phyloP scores from a whole-genome alignment of 2,888 invertebrate species.

The Hymenopus coronatus region DNA sequence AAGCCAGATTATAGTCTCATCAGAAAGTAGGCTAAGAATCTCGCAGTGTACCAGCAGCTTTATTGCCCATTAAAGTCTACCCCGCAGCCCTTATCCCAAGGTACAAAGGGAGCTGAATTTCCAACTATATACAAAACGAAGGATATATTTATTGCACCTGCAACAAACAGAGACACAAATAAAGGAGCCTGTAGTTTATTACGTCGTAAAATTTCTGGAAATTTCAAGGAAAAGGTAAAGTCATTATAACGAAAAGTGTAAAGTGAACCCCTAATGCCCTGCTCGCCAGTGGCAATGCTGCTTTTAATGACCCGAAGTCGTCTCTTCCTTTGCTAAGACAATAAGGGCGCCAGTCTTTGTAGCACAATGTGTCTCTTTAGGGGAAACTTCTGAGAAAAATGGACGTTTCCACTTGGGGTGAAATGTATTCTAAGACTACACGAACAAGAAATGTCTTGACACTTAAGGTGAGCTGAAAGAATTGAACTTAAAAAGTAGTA shows the following conservation, averaged over 20 bases:
- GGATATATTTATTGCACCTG: background rate
- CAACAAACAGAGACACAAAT: background rate
- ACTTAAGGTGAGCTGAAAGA: too few relatives aligned
- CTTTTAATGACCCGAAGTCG: background rate
- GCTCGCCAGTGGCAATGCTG: background rate
- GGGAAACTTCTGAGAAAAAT: too few relatives aligned
- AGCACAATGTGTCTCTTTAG: too few relatives aligned
- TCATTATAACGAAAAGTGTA: background rate
- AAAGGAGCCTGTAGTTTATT: background rate
- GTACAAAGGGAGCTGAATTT: background rate
- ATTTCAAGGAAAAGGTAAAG: background rate
- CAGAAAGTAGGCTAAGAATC: background rate
- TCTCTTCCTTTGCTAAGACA: background rate
- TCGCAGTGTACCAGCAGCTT: background rate
- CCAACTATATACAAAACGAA: background rate
- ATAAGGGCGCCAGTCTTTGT: background rate
- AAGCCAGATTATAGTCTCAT: background rate
- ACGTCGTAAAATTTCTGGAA: background rate
- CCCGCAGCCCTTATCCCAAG: background rate
- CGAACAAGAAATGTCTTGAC: too few relatives aligned
- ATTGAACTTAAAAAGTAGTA: too few relatives aligned
- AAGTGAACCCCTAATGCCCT: background rate
- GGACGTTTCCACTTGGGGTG: too few relatives aligned
- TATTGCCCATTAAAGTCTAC: background rate
- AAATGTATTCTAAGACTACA: too few relatives aligned